A percentile compares a stretch with the other conserved stretches of the same genome.
Conservation (phyloP, 2,797 vertebrate species). For the Morus bassanus region DNA sequence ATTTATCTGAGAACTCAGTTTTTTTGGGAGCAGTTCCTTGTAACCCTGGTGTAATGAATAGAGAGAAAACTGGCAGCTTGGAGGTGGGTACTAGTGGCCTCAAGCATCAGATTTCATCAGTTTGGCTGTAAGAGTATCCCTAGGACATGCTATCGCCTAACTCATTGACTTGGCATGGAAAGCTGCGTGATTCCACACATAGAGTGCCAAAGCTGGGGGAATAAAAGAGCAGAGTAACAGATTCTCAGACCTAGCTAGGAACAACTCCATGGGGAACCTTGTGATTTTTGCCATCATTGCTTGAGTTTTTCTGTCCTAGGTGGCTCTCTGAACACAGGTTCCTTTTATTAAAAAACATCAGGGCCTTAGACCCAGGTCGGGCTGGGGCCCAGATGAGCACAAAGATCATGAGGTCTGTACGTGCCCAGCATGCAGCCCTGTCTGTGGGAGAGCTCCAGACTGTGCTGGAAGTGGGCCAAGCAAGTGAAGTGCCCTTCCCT, state of each 20-base stretch:
- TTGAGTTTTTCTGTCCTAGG: background rate
- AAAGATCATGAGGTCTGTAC: background rate
- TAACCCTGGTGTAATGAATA: background rate
- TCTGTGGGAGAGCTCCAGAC: background rate
- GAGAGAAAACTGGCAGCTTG: background rate
- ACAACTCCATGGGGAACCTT: background rate
- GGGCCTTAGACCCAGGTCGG: background rate
- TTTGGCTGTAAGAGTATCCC: background rate
- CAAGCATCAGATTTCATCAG: background rate
- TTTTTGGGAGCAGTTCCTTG: background rate
- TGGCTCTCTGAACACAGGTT: fast-evolving
- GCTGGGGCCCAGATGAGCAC: background rate
- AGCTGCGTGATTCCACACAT: background rate
- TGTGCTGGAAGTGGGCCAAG: background rate
- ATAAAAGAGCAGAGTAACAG: background rate
- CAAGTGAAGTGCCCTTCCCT: background rate
- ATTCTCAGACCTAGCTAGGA: background rate
- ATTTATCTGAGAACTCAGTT: background rate
- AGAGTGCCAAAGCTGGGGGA: background rate
- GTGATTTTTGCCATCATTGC: background rate
- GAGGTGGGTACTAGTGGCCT: background rate
- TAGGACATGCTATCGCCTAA: background rate
- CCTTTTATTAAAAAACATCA: background rate
- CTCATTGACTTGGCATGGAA: background rate
- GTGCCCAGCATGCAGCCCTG: background rate